These are phyloP conservation scores for Neoscelio sp. DNA, from an alignment of 2,888 invertebrate species.

Conservation along the genomic window DNA sequence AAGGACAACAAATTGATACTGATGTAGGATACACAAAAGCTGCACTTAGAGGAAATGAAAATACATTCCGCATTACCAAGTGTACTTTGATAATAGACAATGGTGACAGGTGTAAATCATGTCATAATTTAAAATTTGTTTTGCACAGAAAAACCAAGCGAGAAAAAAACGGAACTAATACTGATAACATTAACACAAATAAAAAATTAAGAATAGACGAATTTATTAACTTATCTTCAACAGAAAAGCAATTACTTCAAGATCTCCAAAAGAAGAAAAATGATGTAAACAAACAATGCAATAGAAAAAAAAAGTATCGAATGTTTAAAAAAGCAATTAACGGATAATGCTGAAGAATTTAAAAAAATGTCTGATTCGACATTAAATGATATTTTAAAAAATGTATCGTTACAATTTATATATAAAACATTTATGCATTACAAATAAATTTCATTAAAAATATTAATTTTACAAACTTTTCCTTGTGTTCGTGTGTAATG, in stretches of 20 bases:
- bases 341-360: neutral
- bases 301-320: too few species aligned
- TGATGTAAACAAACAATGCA: neutral
- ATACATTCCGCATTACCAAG: neutral
- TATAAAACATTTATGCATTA: too few species aligned
- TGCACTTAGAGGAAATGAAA: neutral
- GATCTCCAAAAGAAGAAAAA: neutral
- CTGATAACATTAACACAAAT: neutral
- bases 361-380: neutral
- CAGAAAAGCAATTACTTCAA: neutral
- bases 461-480: too few species aligned
- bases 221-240: neutral
- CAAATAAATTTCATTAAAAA: too few species aligned
- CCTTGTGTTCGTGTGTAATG: too few species aligned
- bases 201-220: neutral
- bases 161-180: too few species aligned
- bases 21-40: neutral
- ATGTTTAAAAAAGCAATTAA: neutral
- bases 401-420: too few species aligned
- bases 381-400: neutral
- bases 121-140: constrained; percentile 1
- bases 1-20: neutral
- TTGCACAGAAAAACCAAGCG: neutral
- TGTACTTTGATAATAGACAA: neutral
- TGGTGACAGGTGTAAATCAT: neutral